A percentile compares a stretch with the other conserved stretches of the same genome.
phyloP scores from a whole-genome alignment of 1,140 invertebrate species.

The Bilobella aurantiaca region DNA sequence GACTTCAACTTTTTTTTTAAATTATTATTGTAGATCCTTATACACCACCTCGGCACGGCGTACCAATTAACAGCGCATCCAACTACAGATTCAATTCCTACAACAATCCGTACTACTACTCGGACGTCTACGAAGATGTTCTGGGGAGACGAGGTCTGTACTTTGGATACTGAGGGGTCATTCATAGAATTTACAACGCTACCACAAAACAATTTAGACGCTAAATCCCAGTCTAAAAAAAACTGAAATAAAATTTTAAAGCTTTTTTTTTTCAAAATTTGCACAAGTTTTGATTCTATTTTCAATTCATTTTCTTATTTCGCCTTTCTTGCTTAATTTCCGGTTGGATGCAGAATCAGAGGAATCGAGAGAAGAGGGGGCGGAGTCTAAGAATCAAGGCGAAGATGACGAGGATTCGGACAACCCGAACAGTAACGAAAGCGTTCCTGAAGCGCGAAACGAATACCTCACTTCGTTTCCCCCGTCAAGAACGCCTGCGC shows the following conservation, averaged over 20 bases:
- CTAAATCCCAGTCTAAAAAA: not conserved
- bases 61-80: conserved; percentile 13
- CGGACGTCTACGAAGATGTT: not conserved
- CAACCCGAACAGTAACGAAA: not conserved
- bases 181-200: not conserved
- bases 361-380: not conserved
- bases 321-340: not conserved
- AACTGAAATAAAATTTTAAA: conserved; percentile 6
- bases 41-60: conserved; percentile 21
- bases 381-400: not conserved
- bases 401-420: conserved; percentile 11
- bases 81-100: not conserved
- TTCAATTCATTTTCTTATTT: not conserved
- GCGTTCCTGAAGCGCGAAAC: conserved; percentile 13
- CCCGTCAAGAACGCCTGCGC: conserved; percentile 23
- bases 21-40: conserved; percentile 24
- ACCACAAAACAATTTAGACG: not conserved
- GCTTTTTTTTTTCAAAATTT: not conserved
- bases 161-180: not conserved
- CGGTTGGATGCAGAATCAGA: not conserved
- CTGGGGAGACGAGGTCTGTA: conserved; percentile 12
- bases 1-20: not conserved
- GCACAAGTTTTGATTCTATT: not conserved
- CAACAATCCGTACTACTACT: conserved; percentile 3
- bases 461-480: conserved; percentile 22